A percentile compares a stretch with the other conserved stretches of the same genome.
Conservation (phyloP, 1,140 invertebrate genomes). For the Lordiphosa clarofinis region DNA sequence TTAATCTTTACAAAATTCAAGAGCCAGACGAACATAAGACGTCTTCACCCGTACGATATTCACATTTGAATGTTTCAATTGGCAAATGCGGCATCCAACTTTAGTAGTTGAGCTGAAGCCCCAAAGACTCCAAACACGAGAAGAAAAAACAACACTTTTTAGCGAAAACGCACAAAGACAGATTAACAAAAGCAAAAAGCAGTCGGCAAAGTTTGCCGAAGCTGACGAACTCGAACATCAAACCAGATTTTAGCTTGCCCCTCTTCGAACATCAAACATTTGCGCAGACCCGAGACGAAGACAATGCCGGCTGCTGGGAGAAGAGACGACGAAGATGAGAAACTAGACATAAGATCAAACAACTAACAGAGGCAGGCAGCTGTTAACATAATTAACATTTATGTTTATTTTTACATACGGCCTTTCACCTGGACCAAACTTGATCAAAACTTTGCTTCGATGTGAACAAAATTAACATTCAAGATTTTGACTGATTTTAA, state of each 20-base stretch:
- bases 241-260: constrained; percentile 3
- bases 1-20: constrained; percentile 4
- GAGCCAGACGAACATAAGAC: constrained; percentile 70
- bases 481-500: too few relatives aligned
- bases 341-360: too few relatives aligned
- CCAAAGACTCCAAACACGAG: constrained; percentile 46
- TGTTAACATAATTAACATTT: too few relatives aligned
- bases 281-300: too few relatives aligned
- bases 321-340: too few relatives aligned
- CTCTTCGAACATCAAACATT: too few relatives aligned
- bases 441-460: too few relatives aligned
- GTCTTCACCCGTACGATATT: constrained; percentile 79
- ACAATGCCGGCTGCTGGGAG: too few relatives aligned
- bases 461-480: too few relatives aligned
- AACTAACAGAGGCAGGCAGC: too few relatives aligned
- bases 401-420: too few relatives aligned
- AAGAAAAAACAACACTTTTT: constrained; percentile 36
- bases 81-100: constrained; percentile 76
- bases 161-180: constrained; percentile 12
- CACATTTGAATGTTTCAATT: constrained; percentile 79
- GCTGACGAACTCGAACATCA: constrained; percentile 21
- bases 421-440: too few relatives aligned
- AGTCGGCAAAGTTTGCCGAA: constrained; percentile 36
- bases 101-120: constrained; percentile 65
- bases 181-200: constrained; percentile 30